phyloP scores from a whole-genome alignment of 2,797 vertebrate species.

The Sandelia bainsii region DNA sequence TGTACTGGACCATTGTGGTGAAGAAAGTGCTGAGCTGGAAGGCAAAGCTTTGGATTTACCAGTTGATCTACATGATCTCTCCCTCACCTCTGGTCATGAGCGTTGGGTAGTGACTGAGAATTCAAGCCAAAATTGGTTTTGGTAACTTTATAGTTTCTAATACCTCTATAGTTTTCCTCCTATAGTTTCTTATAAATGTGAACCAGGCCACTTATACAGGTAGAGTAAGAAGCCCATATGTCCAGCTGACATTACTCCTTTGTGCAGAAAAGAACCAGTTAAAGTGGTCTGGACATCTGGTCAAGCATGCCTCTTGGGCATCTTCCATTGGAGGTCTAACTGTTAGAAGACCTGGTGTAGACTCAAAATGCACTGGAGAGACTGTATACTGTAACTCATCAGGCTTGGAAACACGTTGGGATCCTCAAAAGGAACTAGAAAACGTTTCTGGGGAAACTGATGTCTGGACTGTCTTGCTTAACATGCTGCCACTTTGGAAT shows the following conservation, averaged over 20 bases:
- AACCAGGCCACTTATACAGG: neutral
- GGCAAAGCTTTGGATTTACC: too few species aligned
- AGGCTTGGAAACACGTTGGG: neutral
- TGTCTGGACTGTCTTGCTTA: neutral
- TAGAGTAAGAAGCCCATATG: too few species aligned
- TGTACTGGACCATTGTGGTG: too few species aligned
- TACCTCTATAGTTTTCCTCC: too few species aligned
- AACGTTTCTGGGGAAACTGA: neutral
- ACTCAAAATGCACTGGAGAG: neutral
- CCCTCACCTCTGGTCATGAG: neutral
- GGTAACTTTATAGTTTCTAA: too few species aligned
- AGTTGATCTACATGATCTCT: neutral
- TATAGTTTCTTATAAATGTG: neutral
- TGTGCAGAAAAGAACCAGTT: neutral
- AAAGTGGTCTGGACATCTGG: neutral
- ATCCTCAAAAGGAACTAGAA: neutral
- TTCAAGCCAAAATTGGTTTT: neutral
- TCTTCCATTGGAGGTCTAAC: neutral
- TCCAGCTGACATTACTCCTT: neutral
- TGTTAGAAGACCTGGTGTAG: too few species aligned
- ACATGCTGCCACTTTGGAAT: neutral
- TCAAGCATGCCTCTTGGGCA: neutral
- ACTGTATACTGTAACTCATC: too few species aligned
- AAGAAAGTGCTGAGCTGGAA: too few species aligned
- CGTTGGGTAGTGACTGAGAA: neutral